Percentiles rank a stretch among this genome's conserved stretches.
Evolutionary conservation across 2,797 vertebrate species (phyloP).

Genomic region (Eulemur mongoz): DNA sequence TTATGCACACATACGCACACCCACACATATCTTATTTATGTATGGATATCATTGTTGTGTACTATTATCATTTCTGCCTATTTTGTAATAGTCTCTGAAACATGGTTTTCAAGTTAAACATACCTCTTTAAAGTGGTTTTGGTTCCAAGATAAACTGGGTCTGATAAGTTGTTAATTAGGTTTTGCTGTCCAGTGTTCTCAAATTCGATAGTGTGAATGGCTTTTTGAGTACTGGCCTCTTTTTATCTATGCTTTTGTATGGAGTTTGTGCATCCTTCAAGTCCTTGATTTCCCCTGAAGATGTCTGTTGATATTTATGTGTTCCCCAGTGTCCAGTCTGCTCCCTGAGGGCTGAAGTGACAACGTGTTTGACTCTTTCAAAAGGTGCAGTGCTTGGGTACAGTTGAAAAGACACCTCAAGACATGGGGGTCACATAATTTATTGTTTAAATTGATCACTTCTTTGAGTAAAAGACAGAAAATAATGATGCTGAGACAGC

Average conservation of each 20-base stretch:
- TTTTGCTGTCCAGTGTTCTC: background rate
- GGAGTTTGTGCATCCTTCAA: background rate
- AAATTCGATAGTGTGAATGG: background rate
- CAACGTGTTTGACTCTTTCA: background rate
- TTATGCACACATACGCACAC: too few relatives aligned
- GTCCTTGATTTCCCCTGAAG: constrained; percentile 4
- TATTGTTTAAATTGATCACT: constrained; percentile 8
- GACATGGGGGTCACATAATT: background rate
- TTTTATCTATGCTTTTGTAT: background rate
- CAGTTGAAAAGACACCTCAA: background rate
- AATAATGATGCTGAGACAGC: background rate
- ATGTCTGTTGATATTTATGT: background rate
- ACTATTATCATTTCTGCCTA: background rate
- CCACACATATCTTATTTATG: background rate
- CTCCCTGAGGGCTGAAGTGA: background rate
- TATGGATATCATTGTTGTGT: background rate
- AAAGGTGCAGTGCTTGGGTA: background rate
- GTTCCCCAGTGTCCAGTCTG: background rate
- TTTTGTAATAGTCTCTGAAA: background rate
- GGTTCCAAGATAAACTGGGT: constrained; percentile 33
- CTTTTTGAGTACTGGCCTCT: background rate
- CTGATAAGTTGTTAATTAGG: background rate
- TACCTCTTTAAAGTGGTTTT: background rate
- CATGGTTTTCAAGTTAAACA: constrained; percentile 5
- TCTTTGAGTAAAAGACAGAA: constrained; percentile 8